A percentile compares a stretch with the other conserved stretches of the same genome.
These are phyloP conservation scores for Leptopilina myrica DNA, from an alignment of 2,888 invertebrate genomes.

Conservation along the genomic window DNA sequence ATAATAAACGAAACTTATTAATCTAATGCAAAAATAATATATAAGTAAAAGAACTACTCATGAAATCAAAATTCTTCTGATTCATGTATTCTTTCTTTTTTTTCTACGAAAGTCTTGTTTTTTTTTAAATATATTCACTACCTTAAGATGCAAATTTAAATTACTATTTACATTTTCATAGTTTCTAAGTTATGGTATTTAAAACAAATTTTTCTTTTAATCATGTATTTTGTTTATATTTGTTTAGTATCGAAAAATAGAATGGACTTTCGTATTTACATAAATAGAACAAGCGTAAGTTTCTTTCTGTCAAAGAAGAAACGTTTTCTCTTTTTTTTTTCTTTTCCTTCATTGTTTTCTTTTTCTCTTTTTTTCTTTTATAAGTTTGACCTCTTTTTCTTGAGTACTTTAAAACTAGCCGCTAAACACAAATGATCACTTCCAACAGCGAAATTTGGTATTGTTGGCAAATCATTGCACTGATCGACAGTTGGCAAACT, in stretches of 20 bases:
- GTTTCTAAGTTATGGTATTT: background rate
- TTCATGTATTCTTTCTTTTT: slow-evolving; percentile 1
- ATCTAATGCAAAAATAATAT: slow-evolving; percentile 5
- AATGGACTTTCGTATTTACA: slow-evolving; percentile 16
- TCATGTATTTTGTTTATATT: background rate
- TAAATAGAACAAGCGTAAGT: slow-evolving; percentile 8
- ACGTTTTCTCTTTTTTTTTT: too few species aligned
- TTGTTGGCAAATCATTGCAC: slow-evolving; percentile 78
- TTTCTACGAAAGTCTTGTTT: background rate
- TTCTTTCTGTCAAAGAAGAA: background rate
- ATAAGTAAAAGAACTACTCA: background rate
- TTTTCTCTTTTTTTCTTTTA: background rate
- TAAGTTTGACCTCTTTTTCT: slow-evolving; percentile 58
- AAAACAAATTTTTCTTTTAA: background rate
- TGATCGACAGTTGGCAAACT: slow-evolving; percentile 82
- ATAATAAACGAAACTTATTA: background rate
- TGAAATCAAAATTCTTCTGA: background rate
- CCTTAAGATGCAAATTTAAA: background rate
- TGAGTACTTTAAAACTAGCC: slow-evolving; percentile 82
- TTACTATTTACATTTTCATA: slow-evolving; percentile 10
- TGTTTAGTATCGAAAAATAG: slow-evolving; percentile 3
- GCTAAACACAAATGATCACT: slow-evolving; percentile 93
- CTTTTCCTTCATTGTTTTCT: too few species aligned
- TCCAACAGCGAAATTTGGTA: slow-evolving; percentile 87
- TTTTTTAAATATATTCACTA: background rate